Base-by-base conservation (phyloP, 2,888 invertebrate genomes). In the Psylliodes chrysocephalus region DNA sequence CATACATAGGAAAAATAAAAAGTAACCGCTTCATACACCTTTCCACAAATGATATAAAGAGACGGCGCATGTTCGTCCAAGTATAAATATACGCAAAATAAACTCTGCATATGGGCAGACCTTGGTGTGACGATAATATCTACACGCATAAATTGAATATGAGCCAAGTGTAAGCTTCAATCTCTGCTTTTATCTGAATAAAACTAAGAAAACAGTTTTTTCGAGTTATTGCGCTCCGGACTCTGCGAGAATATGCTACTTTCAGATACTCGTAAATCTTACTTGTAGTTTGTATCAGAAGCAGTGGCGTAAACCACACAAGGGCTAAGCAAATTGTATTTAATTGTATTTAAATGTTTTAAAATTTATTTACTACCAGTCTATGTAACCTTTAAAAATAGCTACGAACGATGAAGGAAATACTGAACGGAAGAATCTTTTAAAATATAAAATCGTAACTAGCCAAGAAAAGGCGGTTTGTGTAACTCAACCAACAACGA, bases 81-180 rank as follows among this genome's bases (percentile, higher is more conserved):
- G 59, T 42, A 63, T 63, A 47, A 59, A 63, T 63, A 63, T 63
- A 53, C 59, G 57, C 63, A 46, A 63, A 57, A 60, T 60, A 52
- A 35, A 47, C 47, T 55, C 60, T 60, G 55, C 60, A 60, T 54
- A 60, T 60, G 54, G 55, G 42, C 40, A 64, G 54, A 64, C 55
- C 64, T 64, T 55, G 63, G 60, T 44, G 56, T 42, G 46, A 64
- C 35, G 64, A 64, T 64, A 56, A 60, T 44, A 64, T 64, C 64
- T 64, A 60, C 56, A 64, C 55, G 60, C 64, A 64, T 64, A 60
- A 64, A 64, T 60, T 64, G 60, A 64, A 64, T 64, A 64, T 60
- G 64, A 60, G 55, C 64, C 54, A 55, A 64, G 60, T 60, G 56
- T 64, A 60, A 64, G 60, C 60, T 60, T 64, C 60, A 60, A 64